These are phyloP conservation scores for Abramis brama DNA, from an alignment of 2,113 vertebrate species.

Conservation along the genomic window DNA sequence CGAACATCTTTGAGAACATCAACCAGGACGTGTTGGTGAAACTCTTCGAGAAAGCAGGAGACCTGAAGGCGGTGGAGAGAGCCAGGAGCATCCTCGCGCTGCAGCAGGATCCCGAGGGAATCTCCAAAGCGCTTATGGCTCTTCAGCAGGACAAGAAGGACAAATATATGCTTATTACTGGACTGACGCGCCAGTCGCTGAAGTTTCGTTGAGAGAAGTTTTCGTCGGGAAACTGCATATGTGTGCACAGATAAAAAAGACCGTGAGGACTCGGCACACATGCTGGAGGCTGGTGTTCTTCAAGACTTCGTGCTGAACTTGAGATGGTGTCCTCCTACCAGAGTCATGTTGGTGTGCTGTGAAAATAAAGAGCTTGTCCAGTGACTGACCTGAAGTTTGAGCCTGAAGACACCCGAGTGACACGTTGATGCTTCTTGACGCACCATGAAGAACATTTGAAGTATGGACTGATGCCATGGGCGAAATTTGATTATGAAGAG, in stretches of 20 bases:
- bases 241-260: background rate
- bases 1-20: constrained; percentile 84
- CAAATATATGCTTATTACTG: constrained; percentile 77
- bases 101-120: constrained; percentile 80
- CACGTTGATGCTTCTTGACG: background rate
- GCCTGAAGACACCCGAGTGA: background rate
- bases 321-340: background rate
- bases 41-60: constrained; percentile 82
- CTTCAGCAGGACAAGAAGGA: constrained; percentile 81
- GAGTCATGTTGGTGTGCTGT: background rate
- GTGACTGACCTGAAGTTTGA: background rate
- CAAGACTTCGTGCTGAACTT: constrained; percentile 13
- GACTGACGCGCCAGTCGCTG: constrained; percentile 35
- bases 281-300: background rate
- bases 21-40: constrained; percentile 79
- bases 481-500: background rate
- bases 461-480: background rate
- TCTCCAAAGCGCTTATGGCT: constrained; percentile 76
- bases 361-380: background rate
- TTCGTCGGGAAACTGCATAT: background rate
- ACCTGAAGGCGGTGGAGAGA: constrained; percentile 82
- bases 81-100: constrained; percentile 79
- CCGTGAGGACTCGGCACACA: background rate
- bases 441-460: background rate
- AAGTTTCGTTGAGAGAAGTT: constrained; percentile 38